phyloP scores from a whole-genome alignment of 2,888 invertebrate species.

The Microctonus brassicae region DNA sequence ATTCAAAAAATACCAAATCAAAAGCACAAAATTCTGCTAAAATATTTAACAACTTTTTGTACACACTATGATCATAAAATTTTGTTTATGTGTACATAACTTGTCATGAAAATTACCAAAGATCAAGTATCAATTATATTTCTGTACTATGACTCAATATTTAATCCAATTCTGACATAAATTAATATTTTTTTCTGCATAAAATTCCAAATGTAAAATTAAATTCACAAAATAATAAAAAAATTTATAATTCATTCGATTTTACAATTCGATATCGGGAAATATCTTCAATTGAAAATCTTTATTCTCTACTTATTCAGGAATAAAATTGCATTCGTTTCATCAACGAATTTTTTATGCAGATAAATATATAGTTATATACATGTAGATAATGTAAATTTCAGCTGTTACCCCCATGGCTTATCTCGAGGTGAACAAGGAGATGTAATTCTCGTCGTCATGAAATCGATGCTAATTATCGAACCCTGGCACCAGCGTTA shows the following conservation, averaged over 20 bases:
- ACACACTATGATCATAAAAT: conserved; percentile 1
- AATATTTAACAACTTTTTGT: conserved; percentile 47
- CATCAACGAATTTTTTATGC: not conserved
- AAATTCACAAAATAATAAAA: not conserved
- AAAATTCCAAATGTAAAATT: not conserved
- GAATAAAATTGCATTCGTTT: not conserved
- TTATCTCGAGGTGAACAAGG: conserved; percentile 29
- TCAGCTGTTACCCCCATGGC: not conserved
- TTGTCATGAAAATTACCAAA: conserved; percentile 19
- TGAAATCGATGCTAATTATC: conserved; percentile 41
- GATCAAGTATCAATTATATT: conserved; percentile 40
- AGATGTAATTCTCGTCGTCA: conserved; percentile 32
- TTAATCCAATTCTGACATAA: conserved; percentile 40
- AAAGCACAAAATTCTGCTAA: conserved; percentile 57
- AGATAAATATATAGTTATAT: no score
- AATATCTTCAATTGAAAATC: not conserved
- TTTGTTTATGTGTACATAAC: not conserved
- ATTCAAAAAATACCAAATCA: conserved; percentile 62
- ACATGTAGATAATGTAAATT: not conserved
- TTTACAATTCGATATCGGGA: not conserved
- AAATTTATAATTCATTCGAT: not conserved
- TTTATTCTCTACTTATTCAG: not conserved
- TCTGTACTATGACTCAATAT: conserved; percentile 32
- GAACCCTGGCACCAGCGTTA: conserved; percentile 46
- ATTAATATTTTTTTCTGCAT: conserved; percentile 15